Evolutionary conservation across 1,140 invertebrate species (phyloP).

Genomic region (Aleiodes sp.): DNA sequence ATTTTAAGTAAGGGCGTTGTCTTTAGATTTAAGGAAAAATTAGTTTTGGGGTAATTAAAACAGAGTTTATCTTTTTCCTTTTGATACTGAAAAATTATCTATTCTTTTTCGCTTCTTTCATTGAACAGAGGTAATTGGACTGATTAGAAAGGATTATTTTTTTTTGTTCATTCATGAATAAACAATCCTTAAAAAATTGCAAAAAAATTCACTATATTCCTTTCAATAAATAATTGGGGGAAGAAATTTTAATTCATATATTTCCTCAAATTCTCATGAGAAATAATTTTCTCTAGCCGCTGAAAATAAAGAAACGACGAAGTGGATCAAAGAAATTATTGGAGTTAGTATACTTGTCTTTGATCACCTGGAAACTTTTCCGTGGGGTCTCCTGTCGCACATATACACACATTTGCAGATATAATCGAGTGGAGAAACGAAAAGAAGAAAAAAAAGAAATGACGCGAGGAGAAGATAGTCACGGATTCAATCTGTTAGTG

Average conservation of each 20-base stretch:
- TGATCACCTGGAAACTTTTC: conserved; percentile 24
- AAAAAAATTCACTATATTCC: too few relatives aligned
- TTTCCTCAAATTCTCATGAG: not conserved
- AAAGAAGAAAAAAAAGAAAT: conserved; percentile 18
- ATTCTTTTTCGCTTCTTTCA: too few relatives aligned
- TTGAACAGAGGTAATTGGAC: too few relatives aligned
- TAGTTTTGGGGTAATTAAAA: not conserved
- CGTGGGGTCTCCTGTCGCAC: not conserved
- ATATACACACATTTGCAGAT: not conserved
- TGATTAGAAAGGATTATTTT: too few relatives aligned
- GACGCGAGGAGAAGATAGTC: conserved; percentile 27
- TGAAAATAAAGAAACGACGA: too few relatives aligned
- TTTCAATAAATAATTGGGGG: too few relatives aligned
- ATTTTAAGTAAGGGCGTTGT: conserved; percentile 66
- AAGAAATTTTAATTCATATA: too few relatives aligned
- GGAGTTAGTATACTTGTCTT: conserved; percentile 6
- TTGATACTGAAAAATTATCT: too few relatives aligned
- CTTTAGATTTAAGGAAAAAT: conserved; percentile 42
- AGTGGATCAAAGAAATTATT: conserved; percentile 13
- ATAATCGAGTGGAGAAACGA: not conserved
- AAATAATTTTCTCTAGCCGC: conserved; percentile 5
- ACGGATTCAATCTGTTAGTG: conserved; percentile 33
- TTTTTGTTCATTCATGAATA: too few relatives aligned
- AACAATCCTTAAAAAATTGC: too few relatives aligned
- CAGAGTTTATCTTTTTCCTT: too few relatives aligned